These are phyloP conservation scores for Rhea pennata DNA, from an alignment of 2,113 vertebrate genomes.

Conservation along the genomic window DNA sequence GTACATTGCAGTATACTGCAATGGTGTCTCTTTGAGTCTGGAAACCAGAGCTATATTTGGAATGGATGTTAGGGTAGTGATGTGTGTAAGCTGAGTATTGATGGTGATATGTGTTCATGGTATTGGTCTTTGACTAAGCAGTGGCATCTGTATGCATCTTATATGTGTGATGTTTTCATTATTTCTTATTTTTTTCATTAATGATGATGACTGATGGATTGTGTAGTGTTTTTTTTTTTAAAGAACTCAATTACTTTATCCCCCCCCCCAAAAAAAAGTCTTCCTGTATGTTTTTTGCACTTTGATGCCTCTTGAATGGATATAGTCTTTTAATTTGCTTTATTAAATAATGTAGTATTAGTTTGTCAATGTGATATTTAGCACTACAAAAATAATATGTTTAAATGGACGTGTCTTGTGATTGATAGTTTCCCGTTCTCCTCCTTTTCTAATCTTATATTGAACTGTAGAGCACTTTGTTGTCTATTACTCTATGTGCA, in stretches of 20 bases:
- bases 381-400: neutral
- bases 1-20: accelerated
- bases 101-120: neutral
- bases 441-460: neutral
- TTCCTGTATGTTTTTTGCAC: neutral
- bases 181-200: neutral
- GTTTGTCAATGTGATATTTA: neutral
- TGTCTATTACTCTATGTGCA: neutral
- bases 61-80: neutral
- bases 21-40: neutral
- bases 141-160: neutral
- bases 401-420: neutral
- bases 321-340: neutral
- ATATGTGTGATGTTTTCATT: neutral
- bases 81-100: neutral
- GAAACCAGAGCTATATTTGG: neutral
- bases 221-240: neutral
- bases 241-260: neutral
- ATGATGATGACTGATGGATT: neutral
- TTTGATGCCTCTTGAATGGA: neutral
- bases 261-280: neutral
- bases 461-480: neutral
- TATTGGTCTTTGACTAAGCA: neutral
- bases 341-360: neutral
- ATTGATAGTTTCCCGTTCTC: neutral